These are phyloP conservation scores for Tiaroga cobitis DNA, from an alignment of 2,797 vertebrate species.

Conservation along the genomic window DNA sequence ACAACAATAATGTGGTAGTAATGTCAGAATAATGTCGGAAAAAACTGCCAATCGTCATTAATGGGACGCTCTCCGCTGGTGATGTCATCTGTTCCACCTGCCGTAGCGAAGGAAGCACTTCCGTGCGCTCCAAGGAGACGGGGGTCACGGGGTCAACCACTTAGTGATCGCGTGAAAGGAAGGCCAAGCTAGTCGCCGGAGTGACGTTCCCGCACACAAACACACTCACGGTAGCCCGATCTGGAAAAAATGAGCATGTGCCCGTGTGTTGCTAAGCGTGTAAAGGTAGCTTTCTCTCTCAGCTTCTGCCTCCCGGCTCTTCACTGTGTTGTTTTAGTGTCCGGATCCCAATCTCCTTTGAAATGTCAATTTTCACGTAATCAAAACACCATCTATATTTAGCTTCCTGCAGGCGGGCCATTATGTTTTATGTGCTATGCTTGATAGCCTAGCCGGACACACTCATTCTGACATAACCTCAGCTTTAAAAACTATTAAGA, in stretches of 20 bases:
- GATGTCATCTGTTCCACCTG: constrained; percentile 65
- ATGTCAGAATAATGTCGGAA: constrained; percentile 69
- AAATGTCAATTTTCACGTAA: constrained; percentile 62
- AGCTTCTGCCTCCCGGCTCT: constrained; percentile 37
- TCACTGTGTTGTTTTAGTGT: constrained; percentile 57
- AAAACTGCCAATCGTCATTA: constrained; percentile 61
- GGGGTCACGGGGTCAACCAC: constrained; percentile 46
- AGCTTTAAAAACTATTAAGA: constrained; percentile 50
- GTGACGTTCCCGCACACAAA: constrained; percentile 38
- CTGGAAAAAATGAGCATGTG: constrained; percentile 43
- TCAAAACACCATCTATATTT: constrained; percentile 62
- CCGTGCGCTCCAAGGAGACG: constrained; percentile 32
- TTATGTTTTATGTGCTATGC: constrained; percentile 54
- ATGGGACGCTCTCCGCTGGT: constrained; percentile 56
- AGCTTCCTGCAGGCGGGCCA: constrained; percentile 55
- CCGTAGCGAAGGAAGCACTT: constrained; percentile 51
- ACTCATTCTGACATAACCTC: constrained; percentile 39
- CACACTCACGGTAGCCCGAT: constrained; percentile 34
- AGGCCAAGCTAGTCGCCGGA: constrained; percentile 16
- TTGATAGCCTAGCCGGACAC: constrained; percentile 38
- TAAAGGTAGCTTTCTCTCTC: constrained; percentile 25
- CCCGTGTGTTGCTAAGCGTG: constrained; percentile 9
- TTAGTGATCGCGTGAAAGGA: constrained; percentile 41
- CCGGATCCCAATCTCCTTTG: constrained; percentile 58
- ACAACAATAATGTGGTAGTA: constrained; percentile 49